A percentile compares a stretch with the other conserved stretches of the same genome.
phyloP scores from a whole-genome alignment of 2,113 vertebrate genomes.

The Oostethus manadensis region DNA sequence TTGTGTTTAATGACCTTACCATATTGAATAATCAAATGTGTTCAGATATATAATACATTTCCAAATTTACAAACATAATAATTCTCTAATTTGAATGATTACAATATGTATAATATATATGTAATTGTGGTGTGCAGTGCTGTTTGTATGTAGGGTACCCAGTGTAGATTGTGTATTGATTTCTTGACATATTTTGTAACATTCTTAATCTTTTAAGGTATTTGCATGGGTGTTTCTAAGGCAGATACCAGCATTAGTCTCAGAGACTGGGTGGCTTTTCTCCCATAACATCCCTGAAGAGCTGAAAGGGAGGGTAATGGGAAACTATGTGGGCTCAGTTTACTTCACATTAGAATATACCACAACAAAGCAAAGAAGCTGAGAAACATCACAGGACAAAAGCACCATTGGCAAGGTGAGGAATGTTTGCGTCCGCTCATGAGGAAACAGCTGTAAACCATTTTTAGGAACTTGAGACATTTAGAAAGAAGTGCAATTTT shows the following conservation, averaged over 20 bases:
- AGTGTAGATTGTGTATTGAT: too few species aligned
- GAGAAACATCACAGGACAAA: slow-evolving; percentile 1
- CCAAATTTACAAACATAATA: too few species aligned
- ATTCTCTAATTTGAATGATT: too few species aligned
- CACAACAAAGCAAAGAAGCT: slow-evolving; percentile 19
- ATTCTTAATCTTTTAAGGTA: too few species aligned
- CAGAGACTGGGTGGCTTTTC: slow-evolving; percentile 17
- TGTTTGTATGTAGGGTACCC: too few species aligned
- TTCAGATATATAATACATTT: too few species aligned
- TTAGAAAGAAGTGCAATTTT: slow-evolving; percentile 1
- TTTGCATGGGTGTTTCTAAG: slow-evolving; percentile 3
- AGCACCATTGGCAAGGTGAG: slow-evolving; percentile 3
- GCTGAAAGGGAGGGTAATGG: slow-evolving; percentile 16
- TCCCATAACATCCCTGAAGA: slow-evolving; percentile 15
- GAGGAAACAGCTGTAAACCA: slow-evolving; percentile 22
- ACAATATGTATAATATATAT: too few species aligned
- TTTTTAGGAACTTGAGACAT: slow-evolving; percentile 10
- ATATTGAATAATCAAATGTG: too few species aligned
- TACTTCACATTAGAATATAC: slow-evolving; percentile 22
- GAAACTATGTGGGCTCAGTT: slow-evolving; percentile 21
- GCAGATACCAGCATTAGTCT: slow-evolving; percentile 25
- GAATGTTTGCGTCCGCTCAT: not conserved
- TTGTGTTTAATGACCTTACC: too few species aligned
- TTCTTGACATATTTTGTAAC: too few species aligned
- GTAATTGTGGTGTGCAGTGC: too few species aligned